Base-by-base conservation (phyloP, 2,797 vertebrate species). In the Siniperca undulata region DNA sequence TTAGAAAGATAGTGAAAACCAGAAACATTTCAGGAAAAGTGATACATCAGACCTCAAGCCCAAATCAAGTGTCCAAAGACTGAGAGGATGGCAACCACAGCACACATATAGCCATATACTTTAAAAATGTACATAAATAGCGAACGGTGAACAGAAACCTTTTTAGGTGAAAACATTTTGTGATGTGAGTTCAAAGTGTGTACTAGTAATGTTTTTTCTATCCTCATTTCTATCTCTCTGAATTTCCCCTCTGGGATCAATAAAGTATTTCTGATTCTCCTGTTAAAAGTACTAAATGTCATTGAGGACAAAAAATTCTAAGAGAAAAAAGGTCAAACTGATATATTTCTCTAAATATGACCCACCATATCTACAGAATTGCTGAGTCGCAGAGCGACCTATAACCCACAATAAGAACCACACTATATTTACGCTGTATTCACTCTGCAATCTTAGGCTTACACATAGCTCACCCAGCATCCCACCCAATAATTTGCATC, bases 401-500 rank as follows among this genome's bases (percentile, higher is more conserved):
- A 48, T 58, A 79, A 56, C 70, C 44, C n/a, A 9, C 42, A 48
- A 46, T 55, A 52, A 81, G 59, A 69, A 36, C 58, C 20, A 69
- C 44, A 59, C 44, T 56, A 52, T 74, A 80, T 42, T 83, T 81
- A 78, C 12, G 62, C 13, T 19, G 1, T n/a, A 24, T 58, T 82
- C 59, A 78, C 19, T 38, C 82, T 70, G 44, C 44, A 86, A 86
- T 82, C 14, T 86, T 55, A 58, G 76, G 75, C 68, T 86, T 70
- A 87, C 22, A 66, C 62, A 50, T 14, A 46, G 40, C 70, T 81
- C 60, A 42, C 3, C 30, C 72, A 68, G 50, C 42, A 58, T 81
- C 66, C 27, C 38, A 88, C 50, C 82, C 74, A 58, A 10, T 70
- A 64, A 82, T 91, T 82, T 81, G 30, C 67, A 50, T 70, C 60